Base-by-base conservation (phyloP, 2,797 vertebrate genomes). In the Sciaenops ocellatus region DNA sequence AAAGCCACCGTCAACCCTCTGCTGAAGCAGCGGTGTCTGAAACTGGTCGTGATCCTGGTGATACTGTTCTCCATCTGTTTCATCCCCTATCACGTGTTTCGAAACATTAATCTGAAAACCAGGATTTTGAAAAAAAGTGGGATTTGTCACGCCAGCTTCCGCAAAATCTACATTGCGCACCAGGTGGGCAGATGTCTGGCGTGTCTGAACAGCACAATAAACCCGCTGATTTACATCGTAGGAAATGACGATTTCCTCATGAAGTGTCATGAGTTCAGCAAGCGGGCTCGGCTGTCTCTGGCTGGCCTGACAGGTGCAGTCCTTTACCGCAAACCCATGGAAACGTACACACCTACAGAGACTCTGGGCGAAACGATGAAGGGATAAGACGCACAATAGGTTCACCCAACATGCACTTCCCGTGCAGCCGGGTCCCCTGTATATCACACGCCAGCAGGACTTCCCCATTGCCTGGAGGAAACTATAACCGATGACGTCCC, bases 11-110 rank as follows among this genome's bases (percentile, higher is more conserved):
- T 95, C 18, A 91, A 96, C 30, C 44, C 68, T 1, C 22, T 83
- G 68, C 69, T 96, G 70, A 96, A 92, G 78, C 93, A 91, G 69
- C 94, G 93, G 3, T 96, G 95, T 61, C 79, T 96, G 56, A 94
- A 85, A 0, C 89, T 97, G 71, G 94, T 94, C 1, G 51, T 95
- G 16, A 79, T 97, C 0, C 83, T 97, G 38, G 89, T 94, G 16
- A 63, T 96, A 2, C 85, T 97, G 13, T 97, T 97, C 75, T 95
- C 93, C 0, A 46, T 96, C 59, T 97, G 96, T 62, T 97, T 96
- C 42, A 93, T 96, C 11, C 96, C 96, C 0, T 96, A 97, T 76
- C 96, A 97, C 54, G 22, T 95, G 20, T 93, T 96, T 30, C 89
- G 94, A 18, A 97, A 95, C 65, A 51, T 96, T 1, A 97, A 96